Conservation (phyloP, 2,888 invertebrate species). For the Leptinotarsa rubiginosa region DNA sequence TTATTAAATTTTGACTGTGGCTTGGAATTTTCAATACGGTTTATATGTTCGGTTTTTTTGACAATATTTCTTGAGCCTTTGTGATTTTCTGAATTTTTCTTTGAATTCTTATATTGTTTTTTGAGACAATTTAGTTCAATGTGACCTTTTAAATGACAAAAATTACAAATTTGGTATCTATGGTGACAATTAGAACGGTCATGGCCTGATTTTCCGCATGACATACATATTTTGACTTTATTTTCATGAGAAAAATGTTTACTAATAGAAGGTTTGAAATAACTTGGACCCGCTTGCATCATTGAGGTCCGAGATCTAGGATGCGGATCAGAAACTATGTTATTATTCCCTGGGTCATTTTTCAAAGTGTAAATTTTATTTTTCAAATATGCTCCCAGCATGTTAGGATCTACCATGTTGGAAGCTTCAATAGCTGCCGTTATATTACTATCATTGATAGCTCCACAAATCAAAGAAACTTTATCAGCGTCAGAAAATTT, state of each 20-base stretch:
- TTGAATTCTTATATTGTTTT: no score
- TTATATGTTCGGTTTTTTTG: not conserved
- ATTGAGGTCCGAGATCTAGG: not conserved
- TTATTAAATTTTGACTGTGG: slow-evolving; percentile 5
- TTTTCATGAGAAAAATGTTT: not conserved
- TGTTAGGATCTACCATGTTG: slow-evolving; percentile 35
- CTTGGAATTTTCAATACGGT: not conserved
- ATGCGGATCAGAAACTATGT: not conserved
- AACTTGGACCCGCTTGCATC: no score
- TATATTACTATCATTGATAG: slow-evolving; percentile 39
- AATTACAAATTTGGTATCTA: no score
- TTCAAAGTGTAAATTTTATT: not conserved
- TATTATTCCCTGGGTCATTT: not conserved
- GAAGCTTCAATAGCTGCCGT: slow-evolving; percentile 39
- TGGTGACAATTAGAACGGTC: no score
- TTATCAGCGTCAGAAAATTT: slow-evolving; percentile 42
- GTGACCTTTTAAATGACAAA: no score
- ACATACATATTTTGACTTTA: no score
- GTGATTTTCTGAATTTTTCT: no score
- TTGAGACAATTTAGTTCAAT: no score
- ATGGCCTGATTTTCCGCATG: no score
- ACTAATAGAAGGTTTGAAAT: no score
- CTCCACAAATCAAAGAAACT: slow-evolving; percentile 41
- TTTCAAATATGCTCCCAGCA: no score
- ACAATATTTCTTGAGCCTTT: not conserved